Conservation (phyloP, 1,140 invertebrate species). For the Parasteatoda tepidariorum region DNA sequence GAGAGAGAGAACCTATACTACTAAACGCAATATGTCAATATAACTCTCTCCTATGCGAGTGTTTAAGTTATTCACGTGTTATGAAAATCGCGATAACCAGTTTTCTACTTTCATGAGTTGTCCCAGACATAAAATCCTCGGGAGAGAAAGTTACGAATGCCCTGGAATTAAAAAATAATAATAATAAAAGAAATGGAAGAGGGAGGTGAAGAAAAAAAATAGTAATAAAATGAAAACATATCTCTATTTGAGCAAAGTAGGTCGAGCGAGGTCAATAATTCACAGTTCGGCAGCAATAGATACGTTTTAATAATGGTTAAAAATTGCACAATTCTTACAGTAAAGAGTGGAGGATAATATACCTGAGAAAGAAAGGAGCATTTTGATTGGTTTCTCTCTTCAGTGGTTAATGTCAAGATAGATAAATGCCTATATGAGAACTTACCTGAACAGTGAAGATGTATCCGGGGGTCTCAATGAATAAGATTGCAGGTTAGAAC, state of each 20-base stretch:
- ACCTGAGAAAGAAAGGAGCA: neutral
- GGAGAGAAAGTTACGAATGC: slow-evolving; percentile 21
- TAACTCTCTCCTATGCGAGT: neutral
- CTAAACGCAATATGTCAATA: no score
- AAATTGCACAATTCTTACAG: neutral
- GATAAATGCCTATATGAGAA: neutral
- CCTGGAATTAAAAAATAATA: neutral
- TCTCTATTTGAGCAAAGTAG: slow-evolving; percentile 54
- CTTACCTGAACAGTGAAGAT: neutral
- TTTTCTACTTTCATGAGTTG: slow-evolving; percentile 7
- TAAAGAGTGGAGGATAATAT: neutral
- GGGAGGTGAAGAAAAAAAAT: neutral
- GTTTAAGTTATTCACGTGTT: slow-evolving; percentile 1
- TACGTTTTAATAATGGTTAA: slow-evolving; percentile 7
- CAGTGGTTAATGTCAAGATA: neutral
- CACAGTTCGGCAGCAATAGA: slow-evolving; percentile 49
- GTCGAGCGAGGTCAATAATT: slow-evolving; percentile 55
- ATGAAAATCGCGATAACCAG: slow-evolving; percentile 11
- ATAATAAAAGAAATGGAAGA: slow-evolving; percentile 20
- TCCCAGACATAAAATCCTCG: slow-evolving; percentile 22
- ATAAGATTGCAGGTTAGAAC: neutral
- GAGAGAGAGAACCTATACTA: no score
- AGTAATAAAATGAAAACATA: slow-evolving; percentile 8
- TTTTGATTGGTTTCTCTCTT: no score
- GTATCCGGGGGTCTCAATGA: neutral